phyloP scores from a whole-genome alignment of 2,888 invertebrate genomes.

The Ormyrus labotus region DNA sequence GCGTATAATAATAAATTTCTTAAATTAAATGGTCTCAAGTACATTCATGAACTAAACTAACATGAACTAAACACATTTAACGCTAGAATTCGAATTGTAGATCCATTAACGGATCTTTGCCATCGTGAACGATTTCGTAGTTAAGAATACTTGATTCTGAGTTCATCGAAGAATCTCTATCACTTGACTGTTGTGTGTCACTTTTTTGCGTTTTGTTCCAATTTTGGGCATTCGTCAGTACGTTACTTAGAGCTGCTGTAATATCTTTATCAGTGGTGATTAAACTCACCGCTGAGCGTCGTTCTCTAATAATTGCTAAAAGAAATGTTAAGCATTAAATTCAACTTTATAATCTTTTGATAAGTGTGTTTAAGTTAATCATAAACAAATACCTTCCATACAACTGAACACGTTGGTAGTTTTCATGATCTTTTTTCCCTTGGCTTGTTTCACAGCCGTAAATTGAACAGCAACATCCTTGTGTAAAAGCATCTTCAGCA shows the following conservation, averaged over 20 bases:
- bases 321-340: not conserved
- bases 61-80: too few relatives aligned
- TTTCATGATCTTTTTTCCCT: slow-evolving; percentile 58
- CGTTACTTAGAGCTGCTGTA: slow-evolving; percentile 25
- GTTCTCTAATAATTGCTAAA: slow-evolving; percentile 25
- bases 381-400: slow-evolving; percentile 56
- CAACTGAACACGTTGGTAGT: slow-evolving; percentile 57
- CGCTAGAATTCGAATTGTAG: too few relatives aligned
- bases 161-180: too few relatives aligned
- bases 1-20: too few relatives aligned
- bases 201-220: slow-evolving; percentile 21
- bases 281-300: not conserved
- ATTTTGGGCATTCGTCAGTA: slow-evolving; percentile 31
- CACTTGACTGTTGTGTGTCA: not conserved
- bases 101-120: too few relatives aligned
- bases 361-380: too few relatives aligned
- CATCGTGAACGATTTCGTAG: too few relatives aligned
- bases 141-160: too few relatives aligned
- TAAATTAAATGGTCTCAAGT: too few relatives aligned
- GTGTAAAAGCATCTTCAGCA: slow-evolving; percentile 60
- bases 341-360: too few relatives aligned
- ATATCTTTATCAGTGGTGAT: slow-evolving; percentile 33
- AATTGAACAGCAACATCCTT: slow-evolving; percentile 59
- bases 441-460: slow-evolving; percentile 59
- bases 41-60: too few relatives aligned